Conservation (phyloP, 2,113 vertebrate genomes). For the Scortum barcoo region DNA sequence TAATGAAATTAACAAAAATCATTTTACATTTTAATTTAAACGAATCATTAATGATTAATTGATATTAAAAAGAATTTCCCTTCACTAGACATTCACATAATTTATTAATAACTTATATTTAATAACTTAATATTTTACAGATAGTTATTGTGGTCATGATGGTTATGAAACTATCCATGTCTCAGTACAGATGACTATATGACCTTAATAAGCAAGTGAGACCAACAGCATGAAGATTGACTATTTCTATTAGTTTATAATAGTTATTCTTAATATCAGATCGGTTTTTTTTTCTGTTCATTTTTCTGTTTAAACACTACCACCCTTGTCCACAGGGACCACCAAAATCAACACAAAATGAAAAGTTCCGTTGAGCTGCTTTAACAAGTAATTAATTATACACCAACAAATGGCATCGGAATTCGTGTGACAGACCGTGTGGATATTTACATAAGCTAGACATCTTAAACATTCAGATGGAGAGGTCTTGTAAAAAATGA, state of each 20-base stretch:
- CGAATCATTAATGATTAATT: neutral
- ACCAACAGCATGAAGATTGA: no score
- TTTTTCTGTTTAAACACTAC: no score
- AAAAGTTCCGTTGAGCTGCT: neutral
- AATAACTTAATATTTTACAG: neutral
- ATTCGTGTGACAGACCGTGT: neutral
- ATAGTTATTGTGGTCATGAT: no score
- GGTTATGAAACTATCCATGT: no score
- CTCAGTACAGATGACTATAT: no score
- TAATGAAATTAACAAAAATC: neutral
- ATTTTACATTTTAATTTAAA: neutral
- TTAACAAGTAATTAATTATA: neutral
- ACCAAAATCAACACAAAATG: no score
- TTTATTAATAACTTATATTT: no score
- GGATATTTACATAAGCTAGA: slow-evolving; percentile 1
- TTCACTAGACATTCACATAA: neutral
- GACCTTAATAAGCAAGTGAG: no score
- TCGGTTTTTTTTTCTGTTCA: no score
- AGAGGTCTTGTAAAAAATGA: neutral
- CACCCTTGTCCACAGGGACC: no score
- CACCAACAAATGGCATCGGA: neutral
- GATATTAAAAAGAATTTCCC: neutral
- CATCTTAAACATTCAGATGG: neutral
- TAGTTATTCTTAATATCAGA: no score
- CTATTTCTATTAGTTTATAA: no score